These are phyloP conservation scores for Panzeria rudis DNA, from an alignment of 2,888 invertebrate genomes.

Conservation along the genomic window DNA sequence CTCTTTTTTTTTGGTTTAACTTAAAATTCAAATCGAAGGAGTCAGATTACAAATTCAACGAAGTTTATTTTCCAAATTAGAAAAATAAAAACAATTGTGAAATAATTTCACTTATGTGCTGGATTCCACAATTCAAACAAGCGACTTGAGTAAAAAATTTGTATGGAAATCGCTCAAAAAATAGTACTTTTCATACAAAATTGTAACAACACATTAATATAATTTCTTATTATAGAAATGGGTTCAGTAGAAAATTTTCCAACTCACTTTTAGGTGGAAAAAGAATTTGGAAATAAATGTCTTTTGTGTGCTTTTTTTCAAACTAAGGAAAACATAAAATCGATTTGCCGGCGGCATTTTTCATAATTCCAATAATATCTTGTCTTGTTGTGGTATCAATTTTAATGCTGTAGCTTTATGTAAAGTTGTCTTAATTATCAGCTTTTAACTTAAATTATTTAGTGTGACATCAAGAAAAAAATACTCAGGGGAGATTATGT, in stretches of 20 bases:
- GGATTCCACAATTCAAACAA: too few relatives aligned
- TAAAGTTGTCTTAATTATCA: too few relatives aligned
- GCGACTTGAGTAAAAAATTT: too few relatives aligned
- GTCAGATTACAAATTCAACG: background rate
- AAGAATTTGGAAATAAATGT: background rate
- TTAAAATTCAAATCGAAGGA: constrained; percentile 19
- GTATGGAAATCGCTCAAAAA: too few relatives aligned
- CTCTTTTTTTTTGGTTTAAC: background rate
- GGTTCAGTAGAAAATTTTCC: background rate
- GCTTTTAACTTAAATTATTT: too few relatives aligned
- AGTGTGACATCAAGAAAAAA: too few relatives aligned
- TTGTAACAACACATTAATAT: too few relatives aligned
- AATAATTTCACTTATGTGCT: too few relatives aligned
- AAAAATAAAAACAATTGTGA: constrained; percentile 1
- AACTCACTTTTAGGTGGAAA: background rate
- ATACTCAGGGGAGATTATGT: too few relatives aligned
- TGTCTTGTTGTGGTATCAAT: background rate
- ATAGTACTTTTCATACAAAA: too few relatives aligned
- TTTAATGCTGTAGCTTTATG: background rate
- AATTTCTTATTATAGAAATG: background rate
- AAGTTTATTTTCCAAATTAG: background rate
- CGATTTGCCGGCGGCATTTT: constrained; percentile 20
- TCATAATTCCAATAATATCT: background rate
- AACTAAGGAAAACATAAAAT: background rate
- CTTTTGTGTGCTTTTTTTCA: background rate